These are phyloP conservation scores for Iguana delicatissima DNA, from an alignment of 2,797 vertebrate species.

Conservation along the genomic window DNA sequence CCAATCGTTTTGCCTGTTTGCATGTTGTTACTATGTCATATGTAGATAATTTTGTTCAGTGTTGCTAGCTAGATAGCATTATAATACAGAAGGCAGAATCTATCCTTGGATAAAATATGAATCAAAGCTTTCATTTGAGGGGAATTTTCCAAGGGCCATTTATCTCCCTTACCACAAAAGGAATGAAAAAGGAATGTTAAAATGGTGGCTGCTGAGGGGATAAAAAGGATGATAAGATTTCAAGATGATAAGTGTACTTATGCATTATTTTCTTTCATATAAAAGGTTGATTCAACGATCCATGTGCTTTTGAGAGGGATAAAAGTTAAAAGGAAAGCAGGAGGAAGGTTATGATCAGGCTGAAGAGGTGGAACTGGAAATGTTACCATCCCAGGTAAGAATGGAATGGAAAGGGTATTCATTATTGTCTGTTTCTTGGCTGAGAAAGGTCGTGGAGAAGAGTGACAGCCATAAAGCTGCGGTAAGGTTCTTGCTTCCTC, in stretches of 20 bases:
- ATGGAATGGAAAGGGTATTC: no score
- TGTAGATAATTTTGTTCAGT: not conserved
- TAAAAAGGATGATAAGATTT: not conserved
- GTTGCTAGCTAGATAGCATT: not conserved
- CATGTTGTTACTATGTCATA: not conserved
- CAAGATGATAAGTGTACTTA: not conserved
- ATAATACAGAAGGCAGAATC: not conserved
- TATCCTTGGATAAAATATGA: slow-evolving; percentile 30
- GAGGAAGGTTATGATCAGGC: not conserved
- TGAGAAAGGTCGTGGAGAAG: no score
- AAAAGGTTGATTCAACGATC: not conserved
- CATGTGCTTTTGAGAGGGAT: not conserved
- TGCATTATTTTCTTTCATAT: not conserved
- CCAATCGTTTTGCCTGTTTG: slow-evolving; percentile 12
- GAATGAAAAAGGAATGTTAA: not conserved
- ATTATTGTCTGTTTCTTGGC: no score
- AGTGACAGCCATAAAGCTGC: no score
- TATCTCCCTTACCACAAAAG: not conserved
- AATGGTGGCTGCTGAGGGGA: not conserved
- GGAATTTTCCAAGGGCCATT: not conserved
- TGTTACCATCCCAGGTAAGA: not conserved
- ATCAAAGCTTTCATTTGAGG: not conserved
- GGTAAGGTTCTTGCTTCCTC: no score
- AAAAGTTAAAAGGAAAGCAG: not conserved
- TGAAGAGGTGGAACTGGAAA: not conserved